Evolutionary conservation across 2,888 invertebrate species (phyloP), one percentile per base, ranked within the genome.

Genomic region (Nymphalis c-album): DNA sequence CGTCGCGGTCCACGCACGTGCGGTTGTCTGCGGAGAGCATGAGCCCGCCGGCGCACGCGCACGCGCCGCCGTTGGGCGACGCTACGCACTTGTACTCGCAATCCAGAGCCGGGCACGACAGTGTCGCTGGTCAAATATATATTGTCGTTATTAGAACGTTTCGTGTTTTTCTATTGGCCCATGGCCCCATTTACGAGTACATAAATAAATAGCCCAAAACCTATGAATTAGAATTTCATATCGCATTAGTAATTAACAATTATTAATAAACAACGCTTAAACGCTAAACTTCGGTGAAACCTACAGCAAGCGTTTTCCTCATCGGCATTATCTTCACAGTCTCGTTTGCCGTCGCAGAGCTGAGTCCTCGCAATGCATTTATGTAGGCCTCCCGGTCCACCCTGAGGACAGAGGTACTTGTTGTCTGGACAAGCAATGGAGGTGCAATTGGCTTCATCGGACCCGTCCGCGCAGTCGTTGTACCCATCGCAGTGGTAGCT

Each of bases 81-180:
- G 97, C 95, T 75, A 96, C 96, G 88, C 99, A 99, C 81, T 95
- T 96, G 91, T 97, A 96, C 82, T 97, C 96, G 87, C 99, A 99
- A 72, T 95, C 95, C 68, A 99, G 88, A 3, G 95, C 94, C 0
- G 96, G 95, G 83, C 99, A 99, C 53, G 96, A 95, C 61, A 94
- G 93, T 70, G 94, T 96, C 4, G 98, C 98, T 97, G 85, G 17
- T 31, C 6, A 31, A 5, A 31, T 31, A 31, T 31, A 31, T 31
- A 31, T 31, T 31, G 26, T 31, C 26, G 26, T 26, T 26, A 31
- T 31, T 6, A 31, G 26, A 31, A 31, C 5, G 26, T 31, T 31
- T 6, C 26, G 6, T 31, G 26, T 31, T 31, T 31, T 31, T 6
- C 26, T 0, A 6, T 6, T 31, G 26, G 6, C 6, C 26, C 26